These are phyloP conservation scores for Danio tinwini DNA, from an alignment of 2,797 vertebrate genomes.

Conservation along the genomic window DNA sequence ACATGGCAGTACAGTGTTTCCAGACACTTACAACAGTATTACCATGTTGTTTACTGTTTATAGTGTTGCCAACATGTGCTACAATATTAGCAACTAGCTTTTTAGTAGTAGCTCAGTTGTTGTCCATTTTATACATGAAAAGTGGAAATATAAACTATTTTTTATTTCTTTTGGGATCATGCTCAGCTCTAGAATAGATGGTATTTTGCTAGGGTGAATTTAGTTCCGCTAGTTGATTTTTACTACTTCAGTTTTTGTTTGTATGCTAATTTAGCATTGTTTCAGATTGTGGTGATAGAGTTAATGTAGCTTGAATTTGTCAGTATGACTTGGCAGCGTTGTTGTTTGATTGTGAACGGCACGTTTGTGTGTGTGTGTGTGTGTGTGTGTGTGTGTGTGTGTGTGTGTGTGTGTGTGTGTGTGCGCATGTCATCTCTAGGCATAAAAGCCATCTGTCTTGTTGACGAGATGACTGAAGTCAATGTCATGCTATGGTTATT, in stretches of 20 bases:
- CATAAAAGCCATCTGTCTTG: background rate
- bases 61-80: too few species aligned
- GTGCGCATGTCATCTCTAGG: background rate
- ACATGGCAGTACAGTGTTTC: too few species aligned
- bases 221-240: background rate
- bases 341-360: background rate
- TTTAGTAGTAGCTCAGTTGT: too few species aligned
- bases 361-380: background rate
- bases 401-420: background rate
- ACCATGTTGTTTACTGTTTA: too few species aligned
- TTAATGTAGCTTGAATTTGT: slow-evolving; percentile 8
- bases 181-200: background rate
- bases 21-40: too few species aligned
- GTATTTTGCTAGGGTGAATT: background rate
- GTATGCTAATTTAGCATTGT: background rate
- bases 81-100: too few species aligned
- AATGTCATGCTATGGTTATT: background rate
- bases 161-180: background rate
- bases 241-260: background rate
- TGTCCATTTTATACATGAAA: background rate
- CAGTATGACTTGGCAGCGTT: slow-evolving; percentile 24
- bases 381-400: background rate
- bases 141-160: background rate
- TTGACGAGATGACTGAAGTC: background rate
- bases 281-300: background rate